Base-by-base conservation (phyloP, 2,113 vertebrate genomes). In the Eulacestoma nigropectus region DNA sequence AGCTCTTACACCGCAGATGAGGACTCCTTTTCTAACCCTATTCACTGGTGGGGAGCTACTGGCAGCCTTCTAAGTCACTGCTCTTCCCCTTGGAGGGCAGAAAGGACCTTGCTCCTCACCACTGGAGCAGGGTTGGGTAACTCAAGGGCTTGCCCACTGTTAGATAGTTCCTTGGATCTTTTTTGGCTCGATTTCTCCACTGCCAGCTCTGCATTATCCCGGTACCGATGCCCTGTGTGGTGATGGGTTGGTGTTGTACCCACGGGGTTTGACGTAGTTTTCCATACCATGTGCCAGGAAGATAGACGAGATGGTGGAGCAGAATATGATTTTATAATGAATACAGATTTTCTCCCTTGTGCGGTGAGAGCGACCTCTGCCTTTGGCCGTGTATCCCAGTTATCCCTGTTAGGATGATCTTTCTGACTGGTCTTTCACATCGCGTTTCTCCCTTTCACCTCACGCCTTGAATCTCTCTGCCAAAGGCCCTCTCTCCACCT, bases 391-490 rank as follows among this genome's bases (percentile, higher is more conserved):
- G 8, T 11, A 10, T 53, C 39, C 49, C 14, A 18, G 9, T 41
- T 53, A 29, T 16, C 3, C 16, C 30, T 67, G 21, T 30, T 29
- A 46, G 35, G 56, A 81, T 88, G 35, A 16, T 39, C 35, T 16
- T 79, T 68, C 46, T 79, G 13, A 13, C n/a, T 63, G 14, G 13
- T 56, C 2, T 1, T 69, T 69, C 26, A 35, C 2, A 8, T 17
- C 0, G 2, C 0, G 0, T 60, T 60, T 56, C 29, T 86, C 63
- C 25, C 12, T 53, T 46, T 49, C 26, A 33, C 13, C 30, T 83
- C 16, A 4, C 14, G 62, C 29, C 39, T 63, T 46, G 53, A 50
- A 57, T 18, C 5, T 89, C 41, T 42, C 23, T 1, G 3, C 21
- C 13, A 16, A 64, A 82, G 41, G 21, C 6, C 23, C 6, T 9